phyloP scores from a whole-genome alignment of 1,140 invertebrate species.

The Teleogryllus occipitalis region DNA sequence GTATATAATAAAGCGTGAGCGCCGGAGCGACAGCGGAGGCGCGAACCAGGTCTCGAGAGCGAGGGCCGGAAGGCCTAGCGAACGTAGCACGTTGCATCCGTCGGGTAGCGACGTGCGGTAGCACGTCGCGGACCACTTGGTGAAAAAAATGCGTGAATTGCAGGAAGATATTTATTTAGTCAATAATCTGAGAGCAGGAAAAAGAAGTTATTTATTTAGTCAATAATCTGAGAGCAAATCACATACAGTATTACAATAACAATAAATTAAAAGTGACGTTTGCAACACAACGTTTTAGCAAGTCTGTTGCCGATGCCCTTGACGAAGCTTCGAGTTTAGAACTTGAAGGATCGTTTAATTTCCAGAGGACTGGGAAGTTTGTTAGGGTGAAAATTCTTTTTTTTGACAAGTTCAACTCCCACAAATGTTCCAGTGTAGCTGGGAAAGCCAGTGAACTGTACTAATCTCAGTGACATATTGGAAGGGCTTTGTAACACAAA shows the following conservation, averaged over 20 bases:
- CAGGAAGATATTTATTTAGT: too few species aligned
- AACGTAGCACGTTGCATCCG: too few species aligned
- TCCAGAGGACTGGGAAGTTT: constrained; percentile 26
- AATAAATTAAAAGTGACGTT: constrained; percentile 32
- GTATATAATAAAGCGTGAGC: too few species aligned
- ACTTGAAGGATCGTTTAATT: constrained; percentile 25
- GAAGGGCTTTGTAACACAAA: background rate
- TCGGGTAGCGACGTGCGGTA: too few species aligned
- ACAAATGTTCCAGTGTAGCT: constrained; percentile 13
- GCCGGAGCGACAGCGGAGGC: too few species aligned
- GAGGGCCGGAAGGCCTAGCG: too few species aligned
- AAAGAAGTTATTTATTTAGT: constrained; percentile 25
- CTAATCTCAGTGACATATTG: background rate
- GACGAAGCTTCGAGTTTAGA: constrained; percentile 22
- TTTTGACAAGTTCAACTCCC: constrained; percentile 32
- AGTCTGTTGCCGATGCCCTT: constrained; percentile 28
- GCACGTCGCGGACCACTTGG: too few species aligned
- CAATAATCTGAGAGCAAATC: constrained; percentile 28
- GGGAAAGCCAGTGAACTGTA: background rate
- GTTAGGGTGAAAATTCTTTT: constrained; percentile 28
- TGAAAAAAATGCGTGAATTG: too few species aligned
- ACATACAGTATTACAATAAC: constrained; percentile 27
- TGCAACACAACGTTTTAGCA: constrained; percentile 29
- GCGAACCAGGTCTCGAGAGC: too few species aligned
- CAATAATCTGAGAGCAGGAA: too few species aligned